Evolutionary conservation across 1,140 invertebrate species (phyloP), one percentile per base, ranked within the genome.

Genomic region (Chironomus striatipennis): DNA sequence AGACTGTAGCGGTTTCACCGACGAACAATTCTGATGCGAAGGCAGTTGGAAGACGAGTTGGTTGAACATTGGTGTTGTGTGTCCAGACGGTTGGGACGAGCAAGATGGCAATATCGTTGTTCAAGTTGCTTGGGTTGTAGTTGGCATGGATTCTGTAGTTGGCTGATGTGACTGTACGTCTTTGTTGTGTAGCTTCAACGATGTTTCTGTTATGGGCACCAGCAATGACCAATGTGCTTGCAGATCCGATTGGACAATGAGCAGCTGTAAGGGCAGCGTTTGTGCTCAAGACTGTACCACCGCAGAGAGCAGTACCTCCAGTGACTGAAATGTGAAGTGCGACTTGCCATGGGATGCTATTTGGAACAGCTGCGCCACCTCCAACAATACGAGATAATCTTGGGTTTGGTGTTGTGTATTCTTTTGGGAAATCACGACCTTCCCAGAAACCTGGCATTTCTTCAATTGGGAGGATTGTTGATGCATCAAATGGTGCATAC

Each of bases 231-330:
- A 20, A 21, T 20, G 65, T 70, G 6, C 17, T 20, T n/a, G 8
- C 0, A 6, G 65, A 70, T 10, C 65, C 65, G 7, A 20, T 21
- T 70, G 65, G 65, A 70, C 65, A 70, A 70, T 70, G 65, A 70
- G 65, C 65, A 21, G 65, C 65, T 18, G 65, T 9, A 5, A 70
- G 18, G 21, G 88, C 84, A 84, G 84, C 87, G 72, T 81, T 76
- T 73, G 84, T 79, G 72, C 78, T 85, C 17, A 88, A 79, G 57
- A 89, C 81, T 18, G 85, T 84, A 7, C 85, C 88, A 21, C 86
- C 87, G 77, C 88, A 89, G 34, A 84, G 78, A 77, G 86, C 86
- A n/a, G 78, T 76, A 20, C 81, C 77, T 5, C 82, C 83, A 0
- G 84, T 74, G 42, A 83, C 78, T 70, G 79, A 78, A 47, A 79